Evolutionary conservation across 1,140 invertebrate species (phyloP).

Genomic region (Dryas iulia): DNA sequence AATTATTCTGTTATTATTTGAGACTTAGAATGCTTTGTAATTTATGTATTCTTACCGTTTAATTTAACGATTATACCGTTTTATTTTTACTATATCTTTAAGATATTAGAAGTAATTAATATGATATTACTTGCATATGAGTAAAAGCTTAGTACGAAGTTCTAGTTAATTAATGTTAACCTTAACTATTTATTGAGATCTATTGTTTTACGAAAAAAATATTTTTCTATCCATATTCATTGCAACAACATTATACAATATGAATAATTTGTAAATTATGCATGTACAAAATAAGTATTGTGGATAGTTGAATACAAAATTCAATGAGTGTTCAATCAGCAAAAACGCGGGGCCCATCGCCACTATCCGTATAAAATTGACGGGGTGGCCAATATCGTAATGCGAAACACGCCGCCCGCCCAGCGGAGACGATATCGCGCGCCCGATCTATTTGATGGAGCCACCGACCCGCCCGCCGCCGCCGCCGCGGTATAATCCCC

Average conservation of each 20-base stretch:
- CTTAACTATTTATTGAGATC: no score
- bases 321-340: constrained; percentile 44
- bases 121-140: not conserved
- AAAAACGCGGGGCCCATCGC: constrained; percentile 47
- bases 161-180: no score
- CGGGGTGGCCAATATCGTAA: constrained; percentile 71
- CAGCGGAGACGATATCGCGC: constrained; percentile 61
- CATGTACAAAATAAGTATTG: not conserved
- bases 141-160: no score
- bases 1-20: not conserved
- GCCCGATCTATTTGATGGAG: constrained; percentile 74
- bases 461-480: constrained; percentile 36
- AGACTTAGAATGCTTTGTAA: not conserved
- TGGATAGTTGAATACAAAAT: constrained; percentile 10
- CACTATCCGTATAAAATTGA: constrained; percentile 59
- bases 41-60: not conserved
- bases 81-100: not conserved
- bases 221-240: not conserved
- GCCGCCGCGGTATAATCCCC: constrained; percentile 34
- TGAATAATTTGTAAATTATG: not conserved
- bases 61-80: not conserved
- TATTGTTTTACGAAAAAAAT: no score
- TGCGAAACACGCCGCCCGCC: constrained; percentile 52
- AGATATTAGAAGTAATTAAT: not conserved
- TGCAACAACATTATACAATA: not conserved